These are phyloP conservation scores for Cuniculus paca DNA, from an alignment of 2,797 vertebrate species.

Conservation along the genomic window DNA sequence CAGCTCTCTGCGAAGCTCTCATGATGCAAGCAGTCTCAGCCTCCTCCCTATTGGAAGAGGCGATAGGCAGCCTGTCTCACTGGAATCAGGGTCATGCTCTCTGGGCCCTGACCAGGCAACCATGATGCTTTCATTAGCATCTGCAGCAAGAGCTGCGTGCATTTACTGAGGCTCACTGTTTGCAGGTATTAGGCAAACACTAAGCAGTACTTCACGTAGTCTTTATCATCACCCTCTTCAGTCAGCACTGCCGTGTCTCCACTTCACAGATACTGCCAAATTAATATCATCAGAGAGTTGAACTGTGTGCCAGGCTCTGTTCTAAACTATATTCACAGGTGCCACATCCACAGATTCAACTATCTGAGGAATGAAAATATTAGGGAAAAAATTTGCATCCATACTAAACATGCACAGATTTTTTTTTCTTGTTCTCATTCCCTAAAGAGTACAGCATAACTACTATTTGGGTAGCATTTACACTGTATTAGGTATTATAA, in stretches of 20 bases:
- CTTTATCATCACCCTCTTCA: background rate
- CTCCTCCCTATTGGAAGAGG: background rate
- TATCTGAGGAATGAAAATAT: background rate
- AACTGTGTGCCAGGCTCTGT: background rate
- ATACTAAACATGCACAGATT: background rate
- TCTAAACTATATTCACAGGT: background rate
- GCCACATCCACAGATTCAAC: background rate
- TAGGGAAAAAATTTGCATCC: background rate
- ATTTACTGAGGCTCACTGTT: background rate
- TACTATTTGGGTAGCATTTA: background rate
- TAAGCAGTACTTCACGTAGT: background rate
- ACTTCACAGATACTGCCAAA: background rate
- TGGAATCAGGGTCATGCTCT: background rate
- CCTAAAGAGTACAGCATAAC: background rate
- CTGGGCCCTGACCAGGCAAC: background rate
- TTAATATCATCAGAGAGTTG: background rate
- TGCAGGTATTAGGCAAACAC: background rate
- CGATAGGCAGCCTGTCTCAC: background rate
- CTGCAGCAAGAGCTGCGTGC: background rate
- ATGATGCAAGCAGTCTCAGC: background rate
- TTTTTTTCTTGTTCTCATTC: background rate
- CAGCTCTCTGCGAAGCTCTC: background rate
- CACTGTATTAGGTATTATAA: background rate
- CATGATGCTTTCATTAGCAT: constrained; percentile 1
- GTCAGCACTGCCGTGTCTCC: background rate